Evolutionary conservation across 2,797 vertebrate species (phyloP).

Genomic region (Acanthurus tractus): DNA sequence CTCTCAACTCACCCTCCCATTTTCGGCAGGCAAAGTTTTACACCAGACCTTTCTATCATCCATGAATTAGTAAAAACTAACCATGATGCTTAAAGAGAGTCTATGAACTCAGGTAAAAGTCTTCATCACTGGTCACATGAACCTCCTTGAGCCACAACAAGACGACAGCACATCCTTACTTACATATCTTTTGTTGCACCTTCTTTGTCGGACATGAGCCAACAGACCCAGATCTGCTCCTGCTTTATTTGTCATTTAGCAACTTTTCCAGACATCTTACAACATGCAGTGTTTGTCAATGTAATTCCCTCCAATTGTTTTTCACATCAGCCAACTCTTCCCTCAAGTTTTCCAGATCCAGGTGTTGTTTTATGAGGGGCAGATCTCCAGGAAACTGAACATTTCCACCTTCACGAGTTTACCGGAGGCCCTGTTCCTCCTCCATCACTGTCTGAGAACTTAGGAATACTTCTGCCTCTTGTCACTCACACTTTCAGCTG

Average conservation of each 20-base stretch:
- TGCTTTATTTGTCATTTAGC: neutral
- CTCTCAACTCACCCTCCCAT: too few relatives aligned
- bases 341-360: constrained; percentile 30
- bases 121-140: neutral
- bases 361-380: constrained; percentile 13
- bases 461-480: constrained; percentile 15
- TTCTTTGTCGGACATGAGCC: constrained; percentile 58
- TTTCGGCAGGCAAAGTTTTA: too few relatives aligned
- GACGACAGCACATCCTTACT: constrained; percentile 64
- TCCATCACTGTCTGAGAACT: constrained; percentile 15
- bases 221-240: neutral
- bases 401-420: constrained; percentile 43
- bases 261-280: neutral
- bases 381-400: constrained; percentile 27
- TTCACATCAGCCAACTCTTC: constrained; percentile 14
- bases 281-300: neutral
- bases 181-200: constrained; percentile 71
- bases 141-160: constrained; percentile 49
- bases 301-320: constrained; percentile 26
- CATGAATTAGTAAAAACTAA: neutral
- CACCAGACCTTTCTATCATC: neutral
- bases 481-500: constrained; percentile 33
- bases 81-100: constrained; percentile 27
- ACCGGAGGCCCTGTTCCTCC: constrained; percentile 26
- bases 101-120: neutral